These are phyloP conservation scores for Drosophila buzzatii DNA, from an alignment of 2,888 invertebrate species.

Conservation along the genomic window DNA sequence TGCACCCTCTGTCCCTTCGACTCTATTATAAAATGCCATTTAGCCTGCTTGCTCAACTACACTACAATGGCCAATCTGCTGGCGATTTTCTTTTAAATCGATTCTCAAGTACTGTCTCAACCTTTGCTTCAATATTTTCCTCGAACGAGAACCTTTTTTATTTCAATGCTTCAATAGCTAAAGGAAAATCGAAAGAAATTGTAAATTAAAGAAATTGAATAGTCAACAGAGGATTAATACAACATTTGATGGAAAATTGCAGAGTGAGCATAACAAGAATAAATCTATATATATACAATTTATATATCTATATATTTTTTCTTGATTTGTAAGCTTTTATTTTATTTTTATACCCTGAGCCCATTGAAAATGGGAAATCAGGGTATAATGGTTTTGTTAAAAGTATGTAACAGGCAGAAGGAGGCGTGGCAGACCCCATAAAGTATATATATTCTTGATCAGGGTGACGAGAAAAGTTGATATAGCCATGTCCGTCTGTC, in stretches of 20 bases:
- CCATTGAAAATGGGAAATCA: too few relatives aligned
- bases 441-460: too few relatives aligned
- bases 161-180: background rate
- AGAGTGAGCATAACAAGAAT: too few relatives aligned
- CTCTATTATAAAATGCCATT: slow-evolving; percentile 37
- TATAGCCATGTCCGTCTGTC: too few relatives aligned
- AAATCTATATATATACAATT: background rate
- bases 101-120: slow-evolving; percentile 27
- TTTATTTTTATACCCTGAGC: background rate
- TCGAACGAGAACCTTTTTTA: background rate
- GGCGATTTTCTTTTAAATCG: slow-evolving; percentile 46
- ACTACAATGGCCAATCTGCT: slow-evolving; percentile 38
- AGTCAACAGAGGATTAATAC: background rate
- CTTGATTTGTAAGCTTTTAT: background rate
- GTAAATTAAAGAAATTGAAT: background rate
- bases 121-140: slow-evolving; percentile 7
- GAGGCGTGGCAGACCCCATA: too few relatives aligned
- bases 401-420: too few relatives aligned
- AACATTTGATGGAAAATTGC: slow-evolving; percentile 4
- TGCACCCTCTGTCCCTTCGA: background rate
- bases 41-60: slow-evolving; percentile 34
- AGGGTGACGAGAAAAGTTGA: too few relatives aligned
- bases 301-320: background rate
- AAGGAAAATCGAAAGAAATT: background rate
- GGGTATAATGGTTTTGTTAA: too few relatives aligned